A percentile compares a stretch with the other conserved stretches of the same genome.
phyloP scores from a whole-genome alignment of 35 echinoderm and acorn worm genomes.

The Holothuria glaberrima region DNA sequence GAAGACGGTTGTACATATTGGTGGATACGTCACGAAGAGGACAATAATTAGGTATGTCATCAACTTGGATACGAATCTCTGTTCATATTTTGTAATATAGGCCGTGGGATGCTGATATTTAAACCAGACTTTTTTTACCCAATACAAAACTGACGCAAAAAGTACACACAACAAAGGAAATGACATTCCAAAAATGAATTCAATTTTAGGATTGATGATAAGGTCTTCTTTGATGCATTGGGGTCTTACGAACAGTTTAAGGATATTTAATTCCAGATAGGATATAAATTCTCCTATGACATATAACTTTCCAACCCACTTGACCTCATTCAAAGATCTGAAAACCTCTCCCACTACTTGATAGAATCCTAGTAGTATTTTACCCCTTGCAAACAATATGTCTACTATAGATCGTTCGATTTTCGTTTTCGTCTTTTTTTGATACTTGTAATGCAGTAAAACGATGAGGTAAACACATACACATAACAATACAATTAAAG shows the following conservation, averaged over 20 bases:
- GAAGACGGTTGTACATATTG: too few relatives aligned
- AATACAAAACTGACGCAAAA: neutral
- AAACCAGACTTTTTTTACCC: neutral
- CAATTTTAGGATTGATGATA: conserved; percentile 27
- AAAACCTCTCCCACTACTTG: conserved; percentile 54
- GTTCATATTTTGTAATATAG: too few relatives aligned
- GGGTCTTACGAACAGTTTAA: conserved; percentile 31
- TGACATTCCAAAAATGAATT: conserved; percentile 38
- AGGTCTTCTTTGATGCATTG: conserved; percentile 16
- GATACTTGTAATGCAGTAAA: neutral
- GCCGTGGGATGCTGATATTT: too few relatives aligned
- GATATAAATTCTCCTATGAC: conserved; percentile 1
- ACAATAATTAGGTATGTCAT: too few relatives aligned
- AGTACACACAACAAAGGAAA: neutral
- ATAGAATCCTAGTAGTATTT: conserved; percentile 53
- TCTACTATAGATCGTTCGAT: conserved; percentile 9
- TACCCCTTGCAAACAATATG: conserved; percentile 23
- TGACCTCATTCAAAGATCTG: conserved; percentile 21
- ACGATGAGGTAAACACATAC: neutral
- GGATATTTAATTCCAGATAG: neutral
- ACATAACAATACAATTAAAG: neutral
- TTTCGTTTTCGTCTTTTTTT: neutral
- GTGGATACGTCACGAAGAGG: too few relatives aligned
- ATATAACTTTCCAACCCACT: conserved; percentile 5
- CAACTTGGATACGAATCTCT: too few relatives aligned